These are phyloP conservation scores for Silurus glanis DNA, from an alignment of 2,113 vertebrate species.

Conservation along the genomic window DNA sequence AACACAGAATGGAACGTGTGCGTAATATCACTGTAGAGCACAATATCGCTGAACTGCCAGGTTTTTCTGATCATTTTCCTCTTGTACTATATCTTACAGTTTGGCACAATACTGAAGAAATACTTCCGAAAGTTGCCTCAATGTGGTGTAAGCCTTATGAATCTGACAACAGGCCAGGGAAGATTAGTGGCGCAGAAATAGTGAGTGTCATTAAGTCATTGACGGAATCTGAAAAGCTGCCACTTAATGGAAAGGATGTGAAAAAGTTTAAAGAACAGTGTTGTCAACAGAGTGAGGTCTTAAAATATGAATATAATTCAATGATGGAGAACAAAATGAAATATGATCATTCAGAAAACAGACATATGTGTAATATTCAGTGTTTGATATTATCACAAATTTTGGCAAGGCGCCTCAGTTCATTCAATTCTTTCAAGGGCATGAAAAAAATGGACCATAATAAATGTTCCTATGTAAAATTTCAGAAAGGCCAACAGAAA, in stretches of 20 bases:
- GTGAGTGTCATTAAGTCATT: slow-evolving; percentile 32
- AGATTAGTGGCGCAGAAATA: slow-evolving; percentile 45
- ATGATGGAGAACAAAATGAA: not conserved
- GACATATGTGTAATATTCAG: not conserved
- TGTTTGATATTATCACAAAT: not conserved
- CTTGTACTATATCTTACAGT: not conserved
- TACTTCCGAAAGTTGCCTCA: not conserved
- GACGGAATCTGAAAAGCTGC: not conserved
- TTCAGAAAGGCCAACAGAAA: not conserved
- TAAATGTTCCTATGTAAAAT: not conserved
- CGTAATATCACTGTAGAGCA: not conserved
- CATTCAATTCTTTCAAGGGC: not conserved
- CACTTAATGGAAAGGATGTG: not conserved
- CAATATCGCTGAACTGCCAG: not conserved
- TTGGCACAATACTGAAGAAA: not conserved
- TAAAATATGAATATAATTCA: slow-evolving; percentile 1
- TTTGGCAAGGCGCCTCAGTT: not conserved
- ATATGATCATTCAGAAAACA: not conserved
- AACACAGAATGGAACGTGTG: slow-evolving; percentile 53
- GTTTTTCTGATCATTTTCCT: slow-evolving; percentile 42
- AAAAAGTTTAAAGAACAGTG: not conserved
- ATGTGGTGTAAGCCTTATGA: not conserved
- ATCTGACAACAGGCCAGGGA: not conserved
- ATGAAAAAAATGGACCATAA: not conserved
- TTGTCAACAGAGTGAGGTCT: not conserved